These are phyloP conservation scores for Drosophila algonquin DNA, from an alignment of 2,888 invertebrate species.

Conservation along the genomic window DNA sequence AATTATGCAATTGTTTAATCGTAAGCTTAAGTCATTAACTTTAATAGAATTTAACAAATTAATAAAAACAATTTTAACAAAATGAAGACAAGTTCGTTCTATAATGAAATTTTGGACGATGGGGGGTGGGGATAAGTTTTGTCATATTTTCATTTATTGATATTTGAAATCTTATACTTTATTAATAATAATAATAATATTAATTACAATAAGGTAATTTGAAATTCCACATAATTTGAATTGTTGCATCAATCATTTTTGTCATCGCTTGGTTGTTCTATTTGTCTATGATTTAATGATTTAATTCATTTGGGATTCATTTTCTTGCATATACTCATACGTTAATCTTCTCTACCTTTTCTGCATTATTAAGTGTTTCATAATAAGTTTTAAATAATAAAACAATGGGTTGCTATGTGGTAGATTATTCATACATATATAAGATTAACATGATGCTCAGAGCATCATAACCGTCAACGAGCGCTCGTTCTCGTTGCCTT, in stretches of 20 bases:
- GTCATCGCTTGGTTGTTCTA: constrained; percentile 49
- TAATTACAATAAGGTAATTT: constrained; percentile 53
- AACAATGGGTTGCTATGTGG: constrained; percentile 60
- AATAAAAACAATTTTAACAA: constrained; percentile 42
- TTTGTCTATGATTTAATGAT: constrained; percentile 32
- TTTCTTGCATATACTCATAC: background rate
- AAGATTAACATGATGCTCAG: constrained; percentile 67
- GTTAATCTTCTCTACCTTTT: constrained; percentile 2
- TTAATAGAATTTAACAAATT: constrained; percentile 73
- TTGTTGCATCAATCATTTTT: constrained; percentile 37
- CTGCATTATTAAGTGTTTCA: constrained; percentile 43
- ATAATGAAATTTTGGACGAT: background rate
- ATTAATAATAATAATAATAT: constrained; percentile 48
- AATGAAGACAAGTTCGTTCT: background rate
- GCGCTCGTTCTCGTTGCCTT: constrained; percentile 42
- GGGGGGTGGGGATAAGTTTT: background rate
- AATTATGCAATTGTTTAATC: constrained; percentile 42
- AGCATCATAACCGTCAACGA: constrained; percentile 58
- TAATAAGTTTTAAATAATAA: constrained; percentile 50
- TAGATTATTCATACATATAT: constrained; percentile 56
- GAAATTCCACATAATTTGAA: constrained; percentile 44
- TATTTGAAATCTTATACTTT: constrained; percentile 51
- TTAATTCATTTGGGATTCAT: constrained; percentile 16
- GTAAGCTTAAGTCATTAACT: constrained; percentile 73
- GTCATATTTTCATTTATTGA: constrained; percentile 41